These are phyloP conservation scores for Anisognathus igniventris DNA, from an alignment of 2,797 vertebrate species.

Conservation along the genomic window DNA sequence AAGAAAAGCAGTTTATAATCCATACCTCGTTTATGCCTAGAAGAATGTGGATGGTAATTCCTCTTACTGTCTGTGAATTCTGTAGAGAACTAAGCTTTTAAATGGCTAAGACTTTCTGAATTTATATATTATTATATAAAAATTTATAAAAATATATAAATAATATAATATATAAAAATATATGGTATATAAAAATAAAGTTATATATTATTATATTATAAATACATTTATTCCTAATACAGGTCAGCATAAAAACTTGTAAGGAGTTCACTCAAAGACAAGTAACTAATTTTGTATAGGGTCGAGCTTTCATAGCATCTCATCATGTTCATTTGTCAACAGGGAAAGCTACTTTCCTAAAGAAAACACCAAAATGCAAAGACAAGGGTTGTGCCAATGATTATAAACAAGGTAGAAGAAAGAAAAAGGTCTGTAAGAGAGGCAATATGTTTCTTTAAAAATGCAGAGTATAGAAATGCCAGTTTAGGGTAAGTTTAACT, in stretches of 20 bases:
- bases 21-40: not conserved
- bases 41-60: not conserved
- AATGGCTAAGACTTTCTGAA: not conserved
- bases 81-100: not conserved
- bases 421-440: not conserved
- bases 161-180: too few relatives aligned
- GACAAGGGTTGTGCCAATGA: fast-evolving
- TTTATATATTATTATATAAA: too few relatives aligned
- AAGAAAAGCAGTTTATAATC: not conserved
- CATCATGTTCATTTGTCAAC: not conserved
- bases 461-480: not conserved
- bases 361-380: not conserved
- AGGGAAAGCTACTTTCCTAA: not conserved
- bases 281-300: not conserved
- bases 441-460: not conserved
- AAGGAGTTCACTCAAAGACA: not conserved
- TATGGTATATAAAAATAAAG: too few relatives aligned
- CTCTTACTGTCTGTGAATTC: not conserved
- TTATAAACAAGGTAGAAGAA: not conserved
- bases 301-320: not conserved
- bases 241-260: not conserved
- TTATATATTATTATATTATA: too few relatives aligned
- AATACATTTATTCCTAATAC: not conserved
- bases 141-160: too few relatives aligned
- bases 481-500: not conserved